These are phyloP conservation scores for Theristus sp. DNA, from an alignment of 2,888 invertebrate genomes.

Conservation along the genomic window DNA sequence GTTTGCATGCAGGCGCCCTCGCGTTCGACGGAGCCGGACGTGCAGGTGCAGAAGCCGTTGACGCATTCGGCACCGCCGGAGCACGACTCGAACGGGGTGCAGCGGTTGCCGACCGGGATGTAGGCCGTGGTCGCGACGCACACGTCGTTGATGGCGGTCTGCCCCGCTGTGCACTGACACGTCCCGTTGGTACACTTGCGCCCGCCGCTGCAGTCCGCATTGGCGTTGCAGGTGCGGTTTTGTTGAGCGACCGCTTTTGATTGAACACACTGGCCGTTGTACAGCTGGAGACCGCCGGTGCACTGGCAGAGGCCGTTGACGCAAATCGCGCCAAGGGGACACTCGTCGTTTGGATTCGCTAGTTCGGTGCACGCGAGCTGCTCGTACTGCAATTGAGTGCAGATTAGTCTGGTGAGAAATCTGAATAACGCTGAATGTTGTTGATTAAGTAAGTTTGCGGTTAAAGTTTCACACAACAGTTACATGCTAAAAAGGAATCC, in stretches of 20 bases:
- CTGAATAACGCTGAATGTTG: too few relatives aligned
- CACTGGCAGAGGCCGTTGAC: background rate
- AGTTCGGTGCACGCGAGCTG: too few relatives aligned
- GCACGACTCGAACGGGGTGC: background rate
- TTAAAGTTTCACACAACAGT: too few relatives aligned
- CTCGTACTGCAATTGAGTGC: too few relatives aligned
- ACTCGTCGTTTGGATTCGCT: too few relatives aligned
- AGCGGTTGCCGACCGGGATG: background rate
- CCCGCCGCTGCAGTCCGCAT: background rate
- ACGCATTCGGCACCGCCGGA: background rate
- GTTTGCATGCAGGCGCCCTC: slow-evolving; percentile 1
- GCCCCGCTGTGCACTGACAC: slow-evolving; percentile 1
- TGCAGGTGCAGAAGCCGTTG: background rate
- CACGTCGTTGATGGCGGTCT: background rate
- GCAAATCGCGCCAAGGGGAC: background rate
- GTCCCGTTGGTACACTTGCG: background rate
- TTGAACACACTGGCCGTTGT: background rate
- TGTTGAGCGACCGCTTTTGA: background rate
- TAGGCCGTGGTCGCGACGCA: background rate
- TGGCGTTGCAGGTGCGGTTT: background rate
- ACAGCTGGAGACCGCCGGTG: background rate
- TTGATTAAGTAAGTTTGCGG: too few relatives aligned
- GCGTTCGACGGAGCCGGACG: background rate
- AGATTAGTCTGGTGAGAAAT: too few relatives aligned
- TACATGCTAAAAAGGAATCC: too few relatives aligned